Base-by-base conservation (phyloP, 2,888 invertebrate species). In the Amphipyra tragopoginis region DNA sequence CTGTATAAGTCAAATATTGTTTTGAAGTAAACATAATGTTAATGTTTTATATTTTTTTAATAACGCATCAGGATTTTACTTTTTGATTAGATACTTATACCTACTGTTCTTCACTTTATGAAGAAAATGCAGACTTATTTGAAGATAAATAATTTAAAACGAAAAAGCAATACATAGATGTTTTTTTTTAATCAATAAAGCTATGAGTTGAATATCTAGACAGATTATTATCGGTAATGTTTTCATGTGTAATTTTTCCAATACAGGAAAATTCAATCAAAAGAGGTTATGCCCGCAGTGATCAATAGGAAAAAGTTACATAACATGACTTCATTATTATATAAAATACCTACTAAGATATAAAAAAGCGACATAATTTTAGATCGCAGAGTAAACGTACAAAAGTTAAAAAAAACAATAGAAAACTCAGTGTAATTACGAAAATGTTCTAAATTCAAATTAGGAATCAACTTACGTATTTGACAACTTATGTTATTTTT, bases 241-340 rank as follows among this genome's bases (percentile, higher is more conserved):
- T 39, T n/a, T 39, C 8, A n/a, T n/a, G n/a, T 38, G 38, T 13
- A 39, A 9, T 13, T 39, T 13, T 39, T 4, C 13, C 0, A 39
- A 1, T n/a, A 8, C 8, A 4, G 42, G 50, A 57, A 51, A 50
- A 63, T 39, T 53, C 53, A 36, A 38, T 45, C 33, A 0, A 40
- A 14, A 33, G 75, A 79, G 86, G 85, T 87, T 87, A 83, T 73
- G 68, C 50, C 70, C 47, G 65, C 72, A 83, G 63, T 74, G 81
- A 87, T 85, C 83, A 83, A 88, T 90, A 77, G 65, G 11, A 53
- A 70, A 65, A 60, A 80, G 87, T 91, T 91, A 91, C 90, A 90
- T 91, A 91, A 91, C 88, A 70, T 57, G 58, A 77, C 51, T 65
- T 52, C 42, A 47, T 9, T 36, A 33, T 21, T 38, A 7, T 13